Conservation (phyloP, 2,888 invertebrate species). For the Leptinotarsa peninsularis region DNA sequence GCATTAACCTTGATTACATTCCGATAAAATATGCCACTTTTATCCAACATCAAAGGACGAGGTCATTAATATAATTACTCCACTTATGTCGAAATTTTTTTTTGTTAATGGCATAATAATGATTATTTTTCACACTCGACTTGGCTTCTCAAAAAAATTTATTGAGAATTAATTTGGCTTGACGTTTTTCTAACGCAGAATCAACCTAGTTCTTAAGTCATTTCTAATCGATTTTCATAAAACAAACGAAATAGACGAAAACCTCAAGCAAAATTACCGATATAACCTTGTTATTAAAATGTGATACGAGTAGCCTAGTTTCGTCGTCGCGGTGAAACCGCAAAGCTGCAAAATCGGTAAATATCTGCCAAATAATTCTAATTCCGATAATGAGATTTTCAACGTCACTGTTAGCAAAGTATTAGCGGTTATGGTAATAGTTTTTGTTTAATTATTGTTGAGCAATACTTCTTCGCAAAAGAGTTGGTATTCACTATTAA, state of each 20-base stretch:
- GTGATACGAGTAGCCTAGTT: slow-evolving; percentile 4
- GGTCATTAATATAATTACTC: slow-evolving; percentile 3
- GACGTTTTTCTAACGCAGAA: neutral
- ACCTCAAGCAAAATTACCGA: slow-evolving; percentile 1
- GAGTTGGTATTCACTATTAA: neutral
- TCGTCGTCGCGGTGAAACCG: neutral
- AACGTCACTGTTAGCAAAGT: neutral
- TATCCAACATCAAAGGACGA: slow-evolving; percentile 2
- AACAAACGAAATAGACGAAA: slow-evolving; percentile 17
- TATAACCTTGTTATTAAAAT: slow-evolving; percentile 9
- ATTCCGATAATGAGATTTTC: slow-evolving; percentile 7
- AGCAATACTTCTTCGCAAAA: neutral
- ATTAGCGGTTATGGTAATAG: neutral
- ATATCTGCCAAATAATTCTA: neutral
- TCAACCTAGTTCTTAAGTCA: slow-evolving; percentile 14
- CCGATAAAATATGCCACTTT: neutral
- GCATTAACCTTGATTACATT: neutral
- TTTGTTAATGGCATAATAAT: slow-evolving; percentile 16
- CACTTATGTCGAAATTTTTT: slow-evolving; percentile 2
- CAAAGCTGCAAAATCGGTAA: slow-evolving; percentile 6
- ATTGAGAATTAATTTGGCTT: slow-evolving; percentile 1
- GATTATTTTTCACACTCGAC: slow-evolving; percentile 13
- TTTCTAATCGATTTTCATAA: neutral
- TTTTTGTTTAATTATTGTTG: slow-evolving; percentile 11
- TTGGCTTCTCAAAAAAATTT: neutral